Evolutionary conservation across 23 tunicate genomes (phyloP).

Genomic region (Phallusia fumigata): DNA sequence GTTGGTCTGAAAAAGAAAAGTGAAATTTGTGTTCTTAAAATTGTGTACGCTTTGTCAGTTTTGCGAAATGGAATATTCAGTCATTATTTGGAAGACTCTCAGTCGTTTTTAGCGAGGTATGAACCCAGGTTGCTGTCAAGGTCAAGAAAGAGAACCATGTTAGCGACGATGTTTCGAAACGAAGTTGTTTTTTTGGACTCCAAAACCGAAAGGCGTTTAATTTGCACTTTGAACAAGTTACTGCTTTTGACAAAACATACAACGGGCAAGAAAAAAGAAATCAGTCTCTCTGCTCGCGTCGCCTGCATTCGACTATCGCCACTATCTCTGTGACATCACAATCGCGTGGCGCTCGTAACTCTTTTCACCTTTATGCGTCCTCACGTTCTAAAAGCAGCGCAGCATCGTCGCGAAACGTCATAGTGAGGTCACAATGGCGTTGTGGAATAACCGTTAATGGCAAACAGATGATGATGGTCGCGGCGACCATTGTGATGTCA

Average conservation of each 20-base stretch:
- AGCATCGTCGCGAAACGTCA: not conserved
- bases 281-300: not conserved
- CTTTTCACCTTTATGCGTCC: slow-evolving; percentile 21
- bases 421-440: not conserved
- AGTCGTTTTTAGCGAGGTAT: too few relatives aligned
- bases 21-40: too few relatives aligned
- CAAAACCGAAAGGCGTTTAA: too few relatives aligned
- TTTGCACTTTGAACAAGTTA: not conserved
- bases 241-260: not conserved
- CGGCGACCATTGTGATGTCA: not conserved
- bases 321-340: slow-evolving; percentile 11
- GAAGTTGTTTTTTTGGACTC: too few relatives aligned
- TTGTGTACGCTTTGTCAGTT: too few relatives aligned
- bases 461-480: not conserved
- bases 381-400: slow-evolving; percentile 13
- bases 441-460: not conserved
- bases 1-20: too few relatives aligned
- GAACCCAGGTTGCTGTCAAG: too few relatives aligned
- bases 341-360: slow-evolving; percentile 6
- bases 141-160: too few relatives aligned
- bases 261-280: not conserved
- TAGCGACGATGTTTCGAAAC: too few relatives aligned
- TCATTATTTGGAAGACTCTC: too few relatives aligned
- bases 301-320: not conserved
- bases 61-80: too few relatives aligned